Evolutionary conservation across 2,797 vertebrate species (phyloP).

Genomic region (Danio jaintianensis): DNA sequence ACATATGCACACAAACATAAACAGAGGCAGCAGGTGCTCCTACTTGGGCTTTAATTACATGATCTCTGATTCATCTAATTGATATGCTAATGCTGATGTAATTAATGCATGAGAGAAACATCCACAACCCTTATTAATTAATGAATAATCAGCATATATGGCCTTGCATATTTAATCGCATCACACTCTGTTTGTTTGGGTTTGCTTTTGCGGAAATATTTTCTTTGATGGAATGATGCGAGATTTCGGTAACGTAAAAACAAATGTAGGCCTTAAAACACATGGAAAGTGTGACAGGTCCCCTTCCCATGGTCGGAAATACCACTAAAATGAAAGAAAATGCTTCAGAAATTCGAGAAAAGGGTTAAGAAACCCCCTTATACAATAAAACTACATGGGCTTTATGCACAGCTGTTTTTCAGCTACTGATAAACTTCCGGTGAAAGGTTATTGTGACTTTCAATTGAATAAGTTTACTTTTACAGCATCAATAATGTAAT

Average conservation of each 20-base stretch:
- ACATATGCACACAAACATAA: slow-evolving; percentile 57
- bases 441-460: too few species aligned
- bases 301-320: background rate
- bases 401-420: too few species aligned
- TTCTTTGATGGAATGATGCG: background rate
- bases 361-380: too few species aligned
- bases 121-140: slow-evolving; percentile 80
- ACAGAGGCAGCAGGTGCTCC: slow-evolving; percentile 83
- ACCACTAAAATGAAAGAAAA: too few species aligned
- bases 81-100: slow-evolving; percentile 86
- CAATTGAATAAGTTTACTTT: too few species aligned
- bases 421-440: too few species aligned
- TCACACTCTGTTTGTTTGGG: slow-evolving; percentile 20
- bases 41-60: slow-evolving; percentile 87
- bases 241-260: background rate
- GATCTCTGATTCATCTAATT: slow-evolving; percentile 86
- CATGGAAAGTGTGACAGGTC: background rate
- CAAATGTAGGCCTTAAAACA: slow-evolving; percentile 41
- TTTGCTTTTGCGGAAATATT: slow-evolving; percentile 6
- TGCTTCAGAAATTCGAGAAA: too few species aligned
- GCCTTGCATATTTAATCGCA: slow-evolving; percentile 75
- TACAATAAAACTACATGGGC: too few species aligned
- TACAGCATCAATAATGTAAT: too few species aligned
- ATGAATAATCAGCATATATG: slow-evolving; percentile 83
- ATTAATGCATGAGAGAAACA: slow-evolving; percentile 86